Percentiles rank a stretch among this genome's conserved stretches.
phyloP scores from a whole-genome alignment of 1,140 invertebrate genomes.

The Bombyx mori region DNA sequence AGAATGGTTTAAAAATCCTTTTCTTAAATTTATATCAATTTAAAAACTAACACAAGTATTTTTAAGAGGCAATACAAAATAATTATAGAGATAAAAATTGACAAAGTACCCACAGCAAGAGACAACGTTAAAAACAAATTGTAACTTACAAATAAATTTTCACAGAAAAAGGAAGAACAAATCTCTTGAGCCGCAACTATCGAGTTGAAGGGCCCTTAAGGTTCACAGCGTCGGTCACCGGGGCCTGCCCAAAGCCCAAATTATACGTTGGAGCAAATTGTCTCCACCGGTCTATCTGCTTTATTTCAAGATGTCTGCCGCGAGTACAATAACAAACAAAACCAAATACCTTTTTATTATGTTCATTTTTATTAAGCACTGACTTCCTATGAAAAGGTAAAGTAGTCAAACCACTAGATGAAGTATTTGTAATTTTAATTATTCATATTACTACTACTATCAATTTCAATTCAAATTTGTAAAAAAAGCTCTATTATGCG shows the following conservation, averaged over 20 bases:
- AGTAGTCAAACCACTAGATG: neutral
- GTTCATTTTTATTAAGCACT: neutral
- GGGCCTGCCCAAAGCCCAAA: slow-evolving; percentile 31
- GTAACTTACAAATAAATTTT: no score
- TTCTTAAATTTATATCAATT: no score
- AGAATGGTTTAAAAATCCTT: no score
- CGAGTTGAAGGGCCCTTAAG: slow-evolving; percentile 29
- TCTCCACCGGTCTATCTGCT: slow-evolving; percentile 29
- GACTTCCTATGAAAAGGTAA: neutral
- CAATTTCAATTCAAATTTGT: neutral
- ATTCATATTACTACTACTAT: neutral
- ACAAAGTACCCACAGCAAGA: no score
- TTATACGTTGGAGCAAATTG: slow-evolving; percentile 52
- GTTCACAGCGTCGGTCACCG: slow-evolving; percentile 36
- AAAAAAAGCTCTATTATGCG: neutral
- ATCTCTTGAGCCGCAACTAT: slow-evolving; percentile 1
- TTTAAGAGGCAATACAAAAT: no score
- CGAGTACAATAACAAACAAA: slow-evolving; percentile 17
- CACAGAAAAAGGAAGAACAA: no score
- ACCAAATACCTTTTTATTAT: neutral
- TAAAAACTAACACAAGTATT: no score
- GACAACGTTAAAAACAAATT: no score
- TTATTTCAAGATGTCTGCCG: slow-evolving; percentile 32
- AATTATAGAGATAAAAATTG: no score
- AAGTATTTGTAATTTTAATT: neutral